phyloP scores from a whole-genome alignment of 2,888 invertebrate genomes.

The Fabriciana adippe region DNA sequence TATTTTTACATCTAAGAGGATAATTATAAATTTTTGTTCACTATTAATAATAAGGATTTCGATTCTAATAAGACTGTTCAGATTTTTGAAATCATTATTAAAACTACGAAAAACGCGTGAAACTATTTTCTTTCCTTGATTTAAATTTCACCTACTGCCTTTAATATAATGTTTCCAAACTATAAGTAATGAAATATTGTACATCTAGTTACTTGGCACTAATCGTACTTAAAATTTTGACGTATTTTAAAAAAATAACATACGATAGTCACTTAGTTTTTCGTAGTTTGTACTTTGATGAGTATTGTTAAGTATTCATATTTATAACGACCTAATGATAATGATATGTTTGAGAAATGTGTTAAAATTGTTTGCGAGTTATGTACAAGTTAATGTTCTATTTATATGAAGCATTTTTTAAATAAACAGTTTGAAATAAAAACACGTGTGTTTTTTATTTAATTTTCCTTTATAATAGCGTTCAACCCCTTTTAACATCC shows the following conservation, averaged over 20 bases:
- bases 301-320: conserved; percentile 56
- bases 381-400: conserved; percentile 60
- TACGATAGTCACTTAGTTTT: conserved; percentile 40
- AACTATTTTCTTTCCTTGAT: not conserved
- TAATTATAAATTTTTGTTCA: conserved; percentile 30
- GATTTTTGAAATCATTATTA: conserved; percentile 43
- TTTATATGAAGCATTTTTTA: conserved; percentile 79
- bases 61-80: conserved; percentile 66
- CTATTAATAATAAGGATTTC: conserved; percentile 40
- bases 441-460: conserved; percentile 23
- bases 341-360: conserved; percentile 46
- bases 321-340: conserved; percentile 56
- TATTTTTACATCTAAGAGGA: conserved; percentile 30
- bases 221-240: conserved; percentile 14
- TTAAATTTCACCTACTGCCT: not conserved
- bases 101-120: conserved; percentile 37
- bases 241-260: not conserved
- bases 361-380: conserved; percentile 62
- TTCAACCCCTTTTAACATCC: too few species aligned
- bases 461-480: conserved; percentile 6
- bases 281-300: conserved; percentile 50
- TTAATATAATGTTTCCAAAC: not conserved
- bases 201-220: not conserved
- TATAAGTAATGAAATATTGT: not conserved
- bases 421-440: conserved; percentile 61